Percentiles rank a stretch among this genome's conserved stretches.
Evolutionary conservation across 2,797 vertebrate species (phyloP).

Genomic region (Philypnodon macrostomus): DNA sequence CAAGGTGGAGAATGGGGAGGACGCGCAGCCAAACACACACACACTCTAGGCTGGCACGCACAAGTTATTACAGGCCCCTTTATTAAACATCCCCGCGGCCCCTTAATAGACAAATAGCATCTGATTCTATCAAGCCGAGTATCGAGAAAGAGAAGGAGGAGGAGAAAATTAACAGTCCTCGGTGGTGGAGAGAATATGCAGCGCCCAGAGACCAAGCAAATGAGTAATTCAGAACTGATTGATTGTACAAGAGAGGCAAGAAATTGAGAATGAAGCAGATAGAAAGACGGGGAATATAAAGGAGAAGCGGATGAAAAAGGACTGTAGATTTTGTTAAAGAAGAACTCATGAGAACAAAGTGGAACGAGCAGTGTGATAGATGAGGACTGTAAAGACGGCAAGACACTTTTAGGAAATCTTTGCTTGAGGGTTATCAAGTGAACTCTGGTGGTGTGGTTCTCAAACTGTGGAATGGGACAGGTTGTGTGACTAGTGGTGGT

Average conservation of each 20-base stretch:
- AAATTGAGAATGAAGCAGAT: slow-evolving; percentile 48
- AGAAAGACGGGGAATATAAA: slow-evolving; percentile 38
- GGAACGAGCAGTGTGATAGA: slow-evolving; percentile 38
- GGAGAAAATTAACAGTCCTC: slow-evolving; percentile 63
- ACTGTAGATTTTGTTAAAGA: slow-evolving; percentile 37
- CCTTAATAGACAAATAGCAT: slow-evolving; percentile 80
- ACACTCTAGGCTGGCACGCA: slow-evolving; percentile 30
- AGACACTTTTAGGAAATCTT: slow-evolving; percentile 22
- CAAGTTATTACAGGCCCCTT: slow-evolving; percentile 63
- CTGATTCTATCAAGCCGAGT: slow-evolving; percentile 68
- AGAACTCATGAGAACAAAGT: slow-evolving; percentile 32
- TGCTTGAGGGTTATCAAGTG: slow-evolving; percentile 31
- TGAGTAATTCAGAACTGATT: slow-evolving; percentile 73
- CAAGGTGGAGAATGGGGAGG: slow-evolving; percentile 65
- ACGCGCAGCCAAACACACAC: slow-evolving; percentile 34
- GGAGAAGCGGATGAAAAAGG: slow-evolving; percentile 39
- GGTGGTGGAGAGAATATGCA: slow-evolving; percentile 59
- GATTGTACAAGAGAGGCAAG: slow-evolving; percentile 65
- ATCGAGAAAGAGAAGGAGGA: slow-evolving; percentile 45
- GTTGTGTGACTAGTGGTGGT: too few species aligned
- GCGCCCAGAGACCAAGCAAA: slow-evolving; percentile 59
- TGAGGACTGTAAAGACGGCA: slow-evolving; percentile 27
- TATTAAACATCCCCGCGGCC: slow-evolving; percentile 70
- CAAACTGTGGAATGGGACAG: too few species aligned
- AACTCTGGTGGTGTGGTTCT: too few species aligned